Percentiles rank a stretch among this genome's conserved stretches.
These are phyloP conservation scores for Oreochromis mossambicus DNA, from an alignment of 2,797 vertebrate species.

Conservation along the genomic window DNA sequence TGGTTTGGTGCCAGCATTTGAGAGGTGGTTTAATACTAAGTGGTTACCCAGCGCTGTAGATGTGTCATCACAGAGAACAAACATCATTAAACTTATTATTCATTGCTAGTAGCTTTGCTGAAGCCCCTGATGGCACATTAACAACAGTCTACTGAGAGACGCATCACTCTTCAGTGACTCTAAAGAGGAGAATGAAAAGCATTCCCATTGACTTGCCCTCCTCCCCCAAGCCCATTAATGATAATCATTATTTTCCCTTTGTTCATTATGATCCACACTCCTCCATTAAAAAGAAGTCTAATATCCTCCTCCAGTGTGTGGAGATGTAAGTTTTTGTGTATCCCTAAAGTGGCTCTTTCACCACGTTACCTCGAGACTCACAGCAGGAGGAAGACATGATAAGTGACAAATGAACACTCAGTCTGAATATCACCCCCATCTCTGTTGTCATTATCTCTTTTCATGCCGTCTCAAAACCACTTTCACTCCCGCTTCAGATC, in stretches of 20 bases:
- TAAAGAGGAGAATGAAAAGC: slow-evolving; percentile 57
- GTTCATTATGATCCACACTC: slow-evolving; percentile 62
- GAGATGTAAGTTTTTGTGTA: slow-evolving; percentile 4
- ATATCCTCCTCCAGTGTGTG: slow-evolving; percentile 31
- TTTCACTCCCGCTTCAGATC: slow-evolving; percentile 23
- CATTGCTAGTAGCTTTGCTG: slow-evolving; percentile 57
- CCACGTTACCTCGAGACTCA: slow-evolving; percentile 8
- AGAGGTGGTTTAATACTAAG: slow-evolving; percentile 52
- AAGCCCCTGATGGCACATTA: slow-evolving; percentile 70
- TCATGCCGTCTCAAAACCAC: slow-evolving; percentile 16
- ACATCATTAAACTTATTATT: slow-evolving; percentile 75
- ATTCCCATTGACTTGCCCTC: slow-evolving; percentile 60
- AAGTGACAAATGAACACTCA: slow-evolving; percentile 34
- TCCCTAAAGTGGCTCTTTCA: slow-evolving; percentile 24
- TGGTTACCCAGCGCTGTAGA: slow-evolving; percentile 44
- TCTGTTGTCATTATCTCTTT: slow-evolving; percentile 40
- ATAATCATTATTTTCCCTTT: slow-evolving; percentile 70
- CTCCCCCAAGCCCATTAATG: slow-evolving; percentile 65
- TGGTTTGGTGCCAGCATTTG: slow-evolving; percentile 6
- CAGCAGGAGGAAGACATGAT: slow-evolving; percentile 28
- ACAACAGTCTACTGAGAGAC: slow-evolving; percentile 66
- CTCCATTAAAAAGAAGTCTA: slow-evolving; percentile 59
- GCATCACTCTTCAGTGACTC: slow-evolving; percentile 64
- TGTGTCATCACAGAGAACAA: slow-evolving; percentile 68
- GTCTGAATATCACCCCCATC: slow-evolving; percentile 28